Evolutionary conservation across 2,797 vertebrate genomes (phyloP), one percentile per base, ranked within the genome.

Genomic region (Spondyliosoma cantharus): DNA sequence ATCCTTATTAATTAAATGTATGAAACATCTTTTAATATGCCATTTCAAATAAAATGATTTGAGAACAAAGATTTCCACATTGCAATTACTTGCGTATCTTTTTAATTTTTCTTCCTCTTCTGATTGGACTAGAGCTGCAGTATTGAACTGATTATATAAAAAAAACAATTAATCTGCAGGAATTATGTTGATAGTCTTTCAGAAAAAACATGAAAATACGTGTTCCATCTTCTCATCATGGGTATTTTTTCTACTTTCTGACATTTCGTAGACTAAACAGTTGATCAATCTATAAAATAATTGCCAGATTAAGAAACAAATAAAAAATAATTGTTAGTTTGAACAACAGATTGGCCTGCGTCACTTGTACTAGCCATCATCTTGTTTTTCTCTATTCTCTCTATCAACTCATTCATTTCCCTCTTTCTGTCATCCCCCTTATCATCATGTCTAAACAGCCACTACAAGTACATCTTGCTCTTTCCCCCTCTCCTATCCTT

Each of bases 401-500:
- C 29, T 8, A 0, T 52, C n/a, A 25, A 4, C 11, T 67, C 13
- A 25, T 20, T 22, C 11, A 0, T 50, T 19, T 71, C 16, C 22
- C 22, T 54, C 74, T 66, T 15, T 43, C 13, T 63, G 52, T 64
- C 42, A 50, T 62, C 52, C 7, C 22, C 74, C 27, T 60, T 14
- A 27, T 61, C 19, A 60, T 74, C 29, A 65, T 37, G 46, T 59
- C 32, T 17, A 12, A 72, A 15, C 50, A 20, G 14, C 37, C 12
- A 20, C 32, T 67, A 49, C 1, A n/a, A 2, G 4, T 63, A 54
- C 8, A 22, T 32, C 37, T 46, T 58, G 52, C 58, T 50, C 69
- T 61, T 67, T 46, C 17, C 32, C 50, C 42, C 29, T 65, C 66
- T n/a, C 15, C 25, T 27, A 0, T 77, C 45, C 43, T 16, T 49